Evolutionary conservation across 2,888 invertebrate species (phyloP), one percentile per base, ranked within the genome.

Genomic region (Cerastis leucographa): DNA sequence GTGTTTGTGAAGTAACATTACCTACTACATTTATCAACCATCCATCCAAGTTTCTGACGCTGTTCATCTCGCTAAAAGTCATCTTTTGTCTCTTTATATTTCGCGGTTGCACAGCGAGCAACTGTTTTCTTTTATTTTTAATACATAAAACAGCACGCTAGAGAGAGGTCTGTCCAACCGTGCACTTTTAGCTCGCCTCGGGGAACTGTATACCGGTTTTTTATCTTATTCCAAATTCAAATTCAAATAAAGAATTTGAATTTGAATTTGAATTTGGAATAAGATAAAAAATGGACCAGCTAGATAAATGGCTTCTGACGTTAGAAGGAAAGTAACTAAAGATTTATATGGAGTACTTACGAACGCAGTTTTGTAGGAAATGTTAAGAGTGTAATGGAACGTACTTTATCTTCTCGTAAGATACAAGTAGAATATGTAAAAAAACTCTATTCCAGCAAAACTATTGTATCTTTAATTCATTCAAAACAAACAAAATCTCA

Each of bases 231-330:
- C n/a, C n/a, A n/a, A n/a, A n/a, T n/a, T n/a, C n/a, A n/a, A n/a
- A n/a, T n/a, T n/a, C n/a, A n/a, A n/a, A n/a, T n/a, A n/a, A n/a
- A n/a, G n/a, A n/a, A n/a, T n/a, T n/a, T n/a, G n/a, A n/a, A n/a
- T n/a, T n/a, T n/a, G n/a, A n/a, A n/a, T n/a, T n/a, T n/a, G n/a
- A n/a, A n/a, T n/a, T n/a, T n/a, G n/a, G 69, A 72, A 80, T 69
- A 66, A 68, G 64, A 84, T 84, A 88, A 87, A 85, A 88, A 78
- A 86, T 78, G 68, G 29, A 81, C 62, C 35, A 78, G 70, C 73
- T 19, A 78, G 68, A 85, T 77, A 87, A 86, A 84, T 86, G 71
- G 75, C 64, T 80, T 77, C 62, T 78, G 62, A 56, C 69, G 62
- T 79, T 76, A 61, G 66, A 40, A 71, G 42, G 17, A 56, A 78